Evolutionary conservation across 2,888 invertebrate genomes (phyloP).

Genomic region (Bursaphelenchus okinawaensis): DNA sequence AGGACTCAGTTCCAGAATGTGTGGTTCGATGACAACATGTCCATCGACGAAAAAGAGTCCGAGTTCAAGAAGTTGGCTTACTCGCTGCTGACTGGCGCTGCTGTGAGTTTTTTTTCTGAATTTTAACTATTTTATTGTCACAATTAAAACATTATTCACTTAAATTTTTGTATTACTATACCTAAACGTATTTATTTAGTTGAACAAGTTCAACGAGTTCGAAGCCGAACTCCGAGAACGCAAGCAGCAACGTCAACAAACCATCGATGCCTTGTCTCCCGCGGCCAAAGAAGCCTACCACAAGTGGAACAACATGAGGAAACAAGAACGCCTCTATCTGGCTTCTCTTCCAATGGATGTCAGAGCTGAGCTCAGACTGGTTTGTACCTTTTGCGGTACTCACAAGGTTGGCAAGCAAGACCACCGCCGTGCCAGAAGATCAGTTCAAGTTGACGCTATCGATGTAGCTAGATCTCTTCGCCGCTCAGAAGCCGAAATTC

Average conservation of each 20-base stretch:
- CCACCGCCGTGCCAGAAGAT: constrained; percentile 13
- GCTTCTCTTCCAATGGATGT: constrained; percentile 44
- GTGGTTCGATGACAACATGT: constrained; percentile 48
- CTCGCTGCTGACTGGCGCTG: constrained; percentile 44
- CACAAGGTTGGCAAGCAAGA: constrained; percentile 12
- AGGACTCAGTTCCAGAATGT: constrained; percentile 47
- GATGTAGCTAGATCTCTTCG: constrained; percentile 1
- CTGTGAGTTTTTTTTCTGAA: constrained; percentile 27
- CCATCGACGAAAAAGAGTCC: constrained; percentile 45
- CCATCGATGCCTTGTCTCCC: constrained; percentile 39
- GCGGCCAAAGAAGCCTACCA: constrained; percentile 48
- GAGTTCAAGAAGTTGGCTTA: constrained; percentile 48
- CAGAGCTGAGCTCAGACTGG: constrained; percentile 40
- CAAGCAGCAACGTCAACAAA: constrained; percentile 40
- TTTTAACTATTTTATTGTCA: not conserved
- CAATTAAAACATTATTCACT: too few species aligned
- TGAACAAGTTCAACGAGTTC: constrained; percentile 51
- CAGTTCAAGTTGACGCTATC: constrained; percentile 2
- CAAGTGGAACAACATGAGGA: constrained; percentile 47
- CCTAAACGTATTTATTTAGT: constrained; percentile 32
- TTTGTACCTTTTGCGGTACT: constrained; percentile 29
- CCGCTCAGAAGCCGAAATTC: not conserved
- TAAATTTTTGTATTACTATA: too few species aligned
- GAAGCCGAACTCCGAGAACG: constrained; percentile 45
- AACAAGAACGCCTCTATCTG: constrained; percentile 45